Conservation (phyloP, 2,888 invertebrate species). For the Cosmopolites sordidus region DNA sequence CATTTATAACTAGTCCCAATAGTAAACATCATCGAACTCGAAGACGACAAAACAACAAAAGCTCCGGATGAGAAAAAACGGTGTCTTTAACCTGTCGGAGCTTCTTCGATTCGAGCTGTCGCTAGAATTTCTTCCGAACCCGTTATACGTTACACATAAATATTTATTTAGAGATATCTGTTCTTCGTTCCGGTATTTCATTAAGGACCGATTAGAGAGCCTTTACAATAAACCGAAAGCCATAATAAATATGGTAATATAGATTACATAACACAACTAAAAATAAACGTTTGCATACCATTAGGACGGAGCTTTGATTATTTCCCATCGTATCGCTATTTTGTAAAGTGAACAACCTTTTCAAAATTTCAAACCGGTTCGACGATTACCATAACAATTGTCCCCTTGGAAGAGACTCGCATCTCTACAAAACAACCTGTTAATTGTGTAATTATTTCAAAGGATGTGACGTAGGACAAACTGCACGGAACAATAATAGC, state of each 20-base stretch:
- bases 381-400: conserved; percentile 50
- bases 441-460: conserved; percentile 46
- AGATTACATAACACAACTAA: conserved; percentile 41
- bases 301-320: conserved; percentile 29
- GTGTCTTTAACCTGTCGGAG: not conserved
- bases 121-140: conserved; percentile 7
- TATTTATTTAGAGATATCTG: conserved; percentile 14
- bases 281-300: conserved; percentile 39
- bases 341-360: conserved; percentile 49
- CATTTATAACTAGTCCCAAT: too few species aligned
- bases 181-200: conserved; percentile 19
- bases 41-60: too few species aligned
- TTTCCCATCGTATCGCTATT: conserved; percentile 40
- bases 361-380: conserved; percentile 48
- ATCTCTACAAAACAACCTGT: conserved; percentile 47
- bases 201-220: conserved; percentile 19
- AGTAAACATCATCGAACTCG: too few species aligned
- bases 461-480: conserved; percentile 18
- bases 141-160: conserved; percentile 12
- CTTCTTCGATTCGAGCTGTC: not conserved
- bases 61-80: not conserved
- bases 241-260: conserved; percentile 40
- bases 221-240: conserved; percentile 24
- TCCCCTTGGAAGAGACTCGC: conserved; percentile 39
- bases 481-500: conserved; percentile 9